Percentiles rank a stretch among this genome's conserved stretches.
These are phyloP conservation scores for Entomyzon cyanotis DNA, from an alignment of 2,113 vertebrate genomes.

Conservation along the genomic window DNA sequence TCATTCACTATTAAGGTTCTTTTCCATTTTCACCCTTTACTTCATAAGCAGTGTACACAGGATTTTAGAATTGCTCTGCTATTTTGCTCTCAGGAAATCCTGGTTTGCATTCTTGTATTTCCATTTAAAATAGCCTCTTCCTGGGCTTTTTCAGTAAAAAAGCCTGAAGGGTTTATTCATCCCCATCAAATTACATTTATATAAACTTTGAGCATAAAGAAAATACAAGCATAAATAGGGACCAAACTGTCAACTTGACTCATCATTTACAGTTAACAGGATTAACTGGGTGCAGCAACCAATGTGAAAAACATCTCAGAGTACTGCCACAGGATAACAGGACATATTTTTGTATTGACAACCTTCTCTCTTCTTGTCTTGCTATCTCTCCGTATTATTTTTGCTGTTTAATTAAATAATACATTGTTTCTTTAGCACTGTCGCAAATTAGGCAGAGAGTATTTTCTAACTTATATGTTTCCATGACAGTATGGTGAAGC, in stretches of 20 bases:
- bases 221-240: constrained; percentile 60
- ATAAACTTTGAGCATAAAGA: constrained; percentile 56
- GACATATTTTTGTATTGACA: background rate
- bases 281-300: background rate
- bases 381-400: background rate
- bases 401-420: background rate
- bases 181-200: constrained; percentile 67
- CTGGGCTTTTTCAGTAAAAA: constrained; percentile 8
- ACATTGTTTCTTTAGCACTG: background rate
- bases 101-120: background rate
- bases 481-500: background rate
- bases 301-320: background rate
- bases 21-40: background rate
- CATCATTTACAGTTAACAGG: constrained; percentile 38
- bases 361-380: background rate
- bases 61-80: background rate
- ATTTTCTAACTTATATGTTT: background rate
- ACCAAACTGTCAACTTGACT: constrained; percentile 55
- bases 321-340: background rate
- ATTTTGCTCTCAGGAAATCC: constrained; percentile 24
- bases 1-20: background rate
- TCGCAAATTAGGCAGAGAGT: background rate
- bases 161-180: constrained; percentile 44
- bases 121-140: constrained; percentile 33
- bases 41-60: accelerated